Evolutionary conservation across 2,113 vertebrate species (phyloP).

Genomic region (Suricata suricatta): DNA sequence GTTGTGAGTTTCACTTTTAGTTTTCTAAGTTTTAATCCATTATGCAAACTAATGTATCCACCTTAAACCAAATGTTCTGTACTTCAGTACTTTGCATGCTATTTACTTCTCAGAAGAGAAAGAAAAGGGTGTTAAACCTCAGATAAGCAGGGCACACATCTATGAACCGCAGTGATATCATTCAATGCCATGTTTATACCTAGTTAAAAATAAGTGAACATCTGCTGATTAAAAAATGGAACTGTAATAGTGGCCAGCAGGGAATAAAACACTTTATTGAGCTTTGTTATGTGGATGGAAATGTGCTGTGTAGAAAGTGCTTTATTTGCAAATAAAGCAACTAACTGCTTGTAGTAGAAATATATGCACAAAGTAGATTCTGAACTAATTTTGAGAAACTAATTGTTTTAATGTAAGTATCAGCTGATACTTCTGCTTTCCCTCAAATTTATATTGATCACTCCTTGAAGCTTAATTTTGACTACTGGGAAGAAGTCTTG

Average conservation of each 20-base stretch:
- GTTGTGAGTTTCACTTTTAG: neutral
- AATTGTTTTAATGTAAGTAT: conserved; percentile 40
- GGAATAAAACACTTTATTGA: conserved; percentile 80
- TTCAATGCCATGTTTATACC: conserved; percentile 80
- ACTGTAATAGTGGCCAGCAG: conserved; percentile 78
- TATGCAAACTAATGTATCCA: conserved; percentile 68
- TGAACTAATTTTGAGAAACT: conserved; percentile 57
- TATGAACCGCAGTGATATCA: conserved; percentile 72
- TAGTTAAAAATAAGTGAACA: conserved; percentile 80
- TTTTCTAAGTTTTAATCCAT: conserved; percentile 66
- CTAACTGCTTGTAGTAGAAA: conserved; percentile 73
- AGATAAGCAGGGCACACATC: conserved; percentile 62
- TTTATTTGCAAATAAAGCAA: conserved; percentile 82
- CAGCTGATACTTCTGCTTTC: neutral
- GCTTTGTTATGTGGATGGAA: conserved; percentile 80
- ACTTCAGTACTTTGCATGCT: conserved; percentile 36
- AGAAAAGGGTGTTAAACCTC: conserved; percentile 63
- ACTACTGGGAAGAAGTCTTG: neutral
- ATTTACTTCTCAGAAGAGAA: conserved; percentile 69
- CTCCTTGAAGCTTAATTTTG: neutral
- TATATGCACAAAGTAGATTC: conserved; percentile 42
- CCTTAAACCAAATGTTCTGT: conserved; percentile 55
- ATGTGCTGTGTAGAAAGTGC: conserved; percentile 78
- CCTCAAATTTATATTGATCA: neutral
- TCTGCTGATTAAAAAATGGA: conserved; percentile 81